These are phyloP conservation scores for Xenopus borealis DNA, from an alignment of 2,113 vertebrate genomes.

Conservation along the genomic window DNA sequence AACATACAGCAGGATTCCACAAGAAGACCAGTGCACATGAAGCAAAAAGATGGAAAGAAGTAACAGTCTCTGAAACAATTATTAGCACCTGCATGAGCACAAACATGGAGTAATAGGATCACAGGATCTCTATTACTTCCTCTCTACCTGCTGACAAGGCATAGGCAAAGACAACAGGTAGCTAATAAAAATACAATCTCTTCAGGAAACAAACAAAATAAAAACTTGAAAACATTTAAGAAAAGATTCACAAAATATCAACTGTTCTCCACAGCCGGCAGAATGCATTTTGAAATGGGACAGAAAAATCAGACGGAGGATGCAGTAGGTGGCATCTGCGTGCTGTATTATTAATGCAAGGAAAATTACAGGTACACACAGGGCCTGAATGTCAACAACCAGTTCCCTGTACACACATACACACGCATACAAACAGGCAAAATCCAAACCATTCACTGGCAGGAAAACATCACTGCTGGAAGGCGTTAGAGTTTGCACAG, in stretches of 20 bases:
- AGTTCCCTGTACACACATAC: constrained; percentile 17
- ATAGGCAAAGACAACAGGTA: constrained; percentile 74
- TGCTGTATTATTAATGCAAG: constrained; percentile 63
- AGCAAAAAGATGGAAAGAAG: constrained; percentile 76
- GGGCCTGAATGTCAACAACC: constrained; percentile 57
- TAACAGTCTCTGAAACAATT: constrained; percentile 72
- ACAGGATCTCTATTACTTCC: constrained; percentile 68
- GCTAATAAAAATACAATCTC: constrained; percentile 46
- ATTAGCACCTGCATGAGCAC: constrained; percentile 72
- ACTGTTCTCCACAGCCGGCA: constrained; percentile 69
- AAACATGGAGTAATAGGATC: constrained; percentile 70
- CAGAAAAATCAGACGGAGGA: constrained; percentile 64
- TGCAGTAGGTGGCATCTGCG: constrained; percentile 58
- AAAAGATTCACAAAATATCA: constrained; percentile 70
- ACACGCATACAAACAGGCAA: constrained; percentile 31
- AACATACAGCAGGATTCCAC: constrained; percentile 89
- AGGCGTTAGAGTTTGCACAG: constrained; percentile 13
- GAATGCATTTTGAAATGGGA: constrained; percentile 60
- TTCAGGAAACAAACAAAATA: constrained; percentile 51
- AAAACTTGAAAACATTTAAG: constrained; percentile 50
- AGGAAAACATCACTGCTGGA: constrained; percentile 12
- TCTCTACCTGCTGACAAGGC: constrained; percentile 71
- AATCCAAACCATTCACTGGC: constrained; percentile 28
- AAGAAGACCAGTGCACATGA: constrained; percentile 82
- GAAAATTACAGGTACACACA: constrained; percentile 63